These are phyloP conservation scores for Mylabris phalerata DNA, from an alignment of 1,140 invertebrate species.

Conservation along the genomic window DNA sequence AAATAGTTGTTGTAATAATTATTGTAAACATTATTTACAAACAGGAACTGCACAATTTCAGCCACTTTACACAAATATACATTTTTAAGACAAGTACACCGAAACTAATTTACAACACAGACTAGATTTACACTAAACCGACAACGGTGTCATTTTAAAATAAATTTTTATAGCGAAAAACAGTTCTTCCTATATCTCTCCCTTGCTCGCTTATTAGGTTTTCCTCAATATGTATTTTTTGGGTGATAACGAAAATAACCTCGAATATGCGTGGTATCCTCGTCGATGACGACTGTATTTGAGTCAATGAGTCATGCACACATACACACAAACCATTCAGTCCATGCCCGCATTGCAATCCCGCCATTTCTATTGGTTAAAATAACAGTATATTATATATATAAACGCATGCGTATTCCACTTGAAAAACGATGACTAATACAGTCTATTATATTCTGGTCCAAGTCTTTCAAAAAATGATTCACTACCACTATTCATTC, in stretches of 20 bases:
- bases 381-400: constrained; percentile 5
- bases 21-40: constrained; percentile 21
- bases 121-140: no score
- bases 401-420: constrained; percentile 7
- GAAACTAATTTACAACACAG: no score
- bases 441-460: background rate
- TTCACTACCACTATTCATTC: no score
- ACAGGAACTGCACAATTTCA: constrained; percentile 15
- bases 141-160: no score
- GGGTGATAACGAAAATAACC: constrained; percentile 7
- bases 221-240: no score
- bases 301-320: constrained; percentile 16
- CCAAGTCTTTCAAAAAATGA: no score
- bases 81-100: no score
- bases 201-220: no score
- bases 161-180: no score
- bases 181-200: no score
- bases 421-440: constrained; percentile 4
- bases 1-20: no score
- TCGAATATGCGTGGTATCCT: constrained; percentile 10
- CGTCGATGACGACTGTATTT: constrained; percentile 16
- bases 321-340: constrained; percentile 19
- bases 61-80: constrained; percentile 9
- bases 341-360: constrained; percentile 22
- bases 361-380: constrained; percentile 17